Evolutionary conservation across 2,888 invertebrate species (phyloP).

Genomic region (Pollenia griseotomentosa): DNA sequence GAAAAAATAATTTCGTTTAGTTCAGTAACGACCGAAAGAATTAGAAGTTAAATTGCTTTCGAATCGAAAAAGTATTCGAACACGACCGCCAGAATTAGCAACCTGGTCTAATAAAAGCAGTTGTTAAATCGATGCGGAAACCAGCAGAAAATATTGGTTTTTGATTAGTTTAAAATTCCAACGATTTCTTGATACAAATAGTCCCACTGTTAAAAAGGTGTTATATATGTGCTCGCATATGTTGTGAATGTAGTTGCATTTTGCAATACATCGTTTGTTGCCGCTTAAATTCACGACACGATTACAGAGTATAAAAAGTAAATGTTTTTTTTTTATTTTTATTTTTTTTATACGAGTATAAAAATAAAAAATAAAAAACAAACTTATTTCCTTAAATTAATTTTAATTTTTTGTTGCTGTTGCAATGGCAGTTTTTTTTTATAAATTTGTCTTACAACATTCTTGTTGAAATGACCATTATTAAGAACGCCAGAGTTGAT

Average conservation of each 20-base stretch:
- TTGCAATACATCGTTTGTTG: slow-evolving; percentile 48
- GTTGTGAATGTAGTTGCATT: slow-evolving; percentile 37
- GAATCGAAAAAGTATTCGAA: too few relatives aligned
- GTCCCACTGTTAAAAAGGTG: slow-evolving; percentile 35
- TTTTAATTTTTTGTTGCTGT: slow-evolving; percentile 48
- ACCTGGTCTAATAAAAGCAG: too few relatives aligned
- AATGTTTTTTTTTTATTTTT: slow-evolving; percentile 11
- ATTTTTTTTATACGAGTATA: slow-evolving; percentile 10
- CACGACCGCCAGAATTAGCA: too few relatives aligned
- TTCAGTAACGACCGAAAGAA: too few relatives aligned
- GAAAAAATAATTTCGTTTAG: too few relatives aligned
- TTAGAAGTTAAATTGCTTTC: too few relatives aligned
- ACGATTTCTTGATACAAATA: background rate
- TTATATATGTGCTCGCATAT: slow-evolving; percentile 15
- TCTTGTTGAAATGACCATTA: slow-evolving; percentile 59
- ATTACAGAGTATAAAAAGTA: slow-evolving; percentile 36
- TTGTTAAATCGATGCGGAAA: too few relatives aligned
- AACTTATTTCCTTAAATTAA: slow-evolving; percentile 70
- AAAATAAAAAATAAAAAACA: slow-evolving; percentile 44
- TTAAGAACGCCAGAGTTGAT: slow-evolving; percentile 17
- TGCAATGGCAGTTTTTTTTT: background rate
- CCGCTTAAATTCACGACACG: slow-evolving; percentile 55
- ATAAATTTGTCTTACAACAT: slow-evolving; percentile 34
- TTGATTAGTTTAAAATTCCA: too few relatives aligned
- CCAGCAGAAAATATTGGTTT: too few relatives aligned